A percentile compares a stretch with the other conserved stretches of the same genome.
Conservation (phyloP, 37 sponge, comb jelly and placozoan species). For the Chondrilla cf. caribensis region DNA sequence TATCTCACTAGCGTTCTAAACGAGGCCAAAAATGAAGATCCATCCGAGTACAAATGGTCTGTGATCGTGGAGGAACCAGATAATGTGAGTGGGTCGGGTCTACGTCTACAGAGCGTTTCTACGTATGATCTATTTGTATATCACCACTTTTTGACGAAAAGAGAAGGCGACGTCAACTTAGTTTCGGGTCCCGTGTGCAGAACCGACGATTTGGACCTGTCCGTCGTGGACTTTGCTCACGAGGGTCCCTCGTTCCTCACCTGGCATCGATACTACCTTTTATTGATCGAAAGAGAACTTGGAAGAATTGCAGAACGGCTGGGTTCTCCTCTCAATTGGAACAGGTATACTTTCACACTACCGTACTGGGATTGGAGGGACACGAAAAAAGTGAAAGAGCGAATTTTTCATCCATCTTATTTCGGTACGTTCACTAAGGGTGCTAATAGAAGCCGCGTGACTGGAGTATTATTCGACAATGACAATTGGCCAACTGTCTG, state of each 20-base stretch:
- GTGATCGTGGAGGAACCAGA: not conserved
- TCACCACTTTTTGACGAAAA: not conserved
- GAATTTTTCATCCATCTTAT: not conserved
- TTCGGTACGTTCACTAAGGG: no score
- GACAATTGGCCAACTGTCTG: no score
- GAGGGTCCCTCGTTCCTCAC: conserved; percentile 32
- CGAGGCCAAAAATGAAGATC: not conserved
- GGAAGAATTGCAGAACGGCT: conserved; percentile 20
- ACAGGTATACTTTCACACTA: conserved; percentile 10
- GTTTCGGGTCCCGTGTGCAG: no score
- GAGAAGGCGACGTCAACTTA: not conserved
- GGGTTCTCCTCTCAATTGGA: no score
- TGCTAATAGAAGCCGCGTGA: no score
- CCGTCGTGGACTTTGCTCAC: conserved; percentile 45
- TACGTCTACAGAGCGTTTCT: not conserved
- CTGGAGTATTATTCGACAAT: no score
- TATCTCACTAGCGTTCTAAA: not conserved
- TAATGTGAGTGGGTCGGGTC: no score
- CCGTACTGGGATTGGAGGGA: conserved; percentile 50
- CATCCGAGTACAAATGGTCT: not conserved
- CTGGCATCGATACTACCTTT: conserved; percentile 34
- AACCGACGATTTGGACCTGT: not conserved
- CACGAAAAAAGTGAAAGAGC: not conserved
- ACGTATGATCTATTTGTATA: not conserved
- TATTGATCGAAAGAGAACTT: conserved; percentile 30